Evolutionary conservation across 2,797 vertebrate genomes (phyloP).

Genomic region (Peromyscus melanophrys): DNA sequence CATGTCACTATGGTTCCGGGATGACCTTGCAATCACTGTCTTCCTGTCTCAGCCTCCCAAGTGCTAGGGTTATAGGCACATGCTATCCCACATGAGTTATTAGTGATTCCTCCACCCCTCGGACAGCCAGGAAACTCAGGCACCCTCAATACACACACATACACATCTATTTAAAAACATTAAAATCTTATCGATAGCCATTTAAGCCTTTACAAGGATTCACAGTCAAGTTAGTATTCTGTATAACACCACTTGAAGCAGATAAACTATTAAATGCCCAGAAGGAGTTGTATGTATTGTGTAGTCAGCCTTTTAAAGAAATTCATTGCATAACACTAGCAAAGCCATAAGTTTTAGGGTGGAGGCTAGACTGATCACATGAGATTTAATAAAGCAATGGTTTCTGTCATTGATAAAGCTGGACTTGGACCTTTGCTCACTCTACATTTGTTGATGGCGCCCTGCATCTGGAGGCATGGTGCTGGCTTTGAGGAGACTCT

Average conservation of each 20-base stretch:
- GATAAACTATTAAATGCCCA: not conserved
- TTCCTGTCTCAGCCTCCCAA: not conserved
- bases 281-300: not conserved
- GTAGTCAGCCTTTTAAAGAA: not conserved
- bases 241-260: not conserved
- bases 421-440: not conserved
- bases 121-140: slow-evolving; percentile 27
- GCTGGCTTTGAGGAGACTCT: not conserved
- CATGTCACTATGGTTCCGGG: not conserved
- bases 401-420: not conserved
- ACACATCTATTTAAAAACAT: not conserved
- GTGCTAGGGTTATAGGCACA: not conserved
- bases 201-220: slow-evolving; percentile 30
- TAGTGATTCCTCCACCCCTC: not conserved
- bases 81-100: not conserved
- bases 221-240: not conserved
- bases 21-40: not conserved
- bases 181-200: slow-evolving; percentile 4
- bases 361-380: not conserved
- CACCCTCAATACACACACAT: not conserved
- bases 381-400: not conserved
- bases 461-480: not conserved
- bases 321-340: not conserved
- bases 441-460: not conserved
- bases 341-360: not conserved